Evolutionary conservation across 2,113 vertebrate species (phyloP).

Genomic region (Eurystomus gularis): DNA sequence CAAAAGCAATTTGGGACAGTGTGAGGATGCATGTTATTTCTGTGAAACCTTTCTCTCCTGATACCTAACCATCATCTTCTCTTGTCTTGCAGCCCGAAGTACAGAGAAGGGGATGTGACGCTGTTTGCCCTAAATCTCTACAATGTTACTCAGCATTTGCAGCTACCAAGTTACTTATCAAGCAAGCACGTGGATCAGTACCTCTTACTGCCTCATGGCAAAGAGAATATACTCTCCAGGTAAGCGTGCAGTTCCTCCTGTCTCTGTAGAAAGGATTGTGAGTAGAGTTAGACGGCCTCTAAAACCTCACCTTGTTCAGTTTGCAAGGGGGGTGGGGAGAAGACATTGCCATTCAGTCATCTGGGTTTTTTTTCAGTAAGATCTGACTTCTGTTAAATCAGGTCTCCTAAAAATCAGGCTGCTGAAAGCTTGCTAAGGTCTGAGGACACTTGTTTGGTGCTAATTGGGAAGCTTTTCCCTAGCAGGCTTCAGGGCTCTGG

Average conservation of each 20-base stretch:
- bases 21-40: fast-evolving
- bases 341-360: background rate
- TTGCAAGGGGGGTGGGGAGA: background rate
- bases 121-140: slow-evolving; percentile 88
- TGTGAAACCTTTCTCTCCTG: background rate
- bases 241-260: slow-evolving; percentile 46
- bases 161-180: slow-evolving; percentile 62
- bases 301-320: background rate
- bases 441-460: background rate
- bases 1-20: background rate
- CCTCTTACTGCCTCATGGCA: slow-evolving; percentile 80
- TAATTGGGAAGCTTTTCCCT: background rate
- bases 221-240: slow-evolving; percentile 84
- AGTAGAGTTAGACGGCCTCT: background rate
- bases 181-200: slow-evolving; percentile 83
- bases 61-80: background rate
- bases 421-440: background rate
- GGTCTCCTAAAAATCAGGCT: background rate
- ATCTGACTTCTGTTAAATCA: background rate
- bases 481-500: background rate
- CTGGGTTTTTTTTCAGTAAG: background rate
- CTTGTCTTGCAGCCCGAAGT: slow-evolving; percentile 75
- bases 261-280: background rate
- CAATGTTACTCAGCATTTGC: slow-evolving; percentile 63
- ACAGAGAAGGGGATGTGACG: slow-evolving; percentile 82